A percentile compares a stretch with the other conserved stretches of the same genome.
Evolutionary conservation across 1,140 invertebrate genomes (phyloP).

Genomic region (Tetragonula clypearis): DNA sequence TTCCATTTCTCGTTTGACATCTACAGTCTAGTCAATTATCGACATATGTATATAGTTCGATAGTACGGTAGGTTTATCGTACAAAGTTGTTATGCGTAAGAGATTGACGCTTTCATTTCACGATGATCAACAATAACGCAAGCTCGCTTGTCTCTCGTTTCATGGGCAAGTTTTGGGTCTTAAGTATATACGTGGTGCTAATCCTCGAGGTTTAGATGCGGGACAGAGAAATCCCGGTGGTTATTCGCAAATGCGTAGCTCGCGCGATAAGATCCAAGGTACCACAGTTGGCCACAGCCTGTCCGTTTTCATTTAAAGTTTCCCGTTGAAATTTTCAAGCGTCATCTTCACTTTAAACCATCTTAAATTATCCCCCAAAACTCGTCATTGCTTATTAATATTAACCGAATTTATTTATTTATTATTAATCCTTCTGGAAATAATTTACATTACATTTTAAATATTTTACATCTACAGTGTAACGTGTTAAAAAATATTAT

Average conservation of each 20-base stretch:
- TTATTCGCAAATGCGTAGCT: conserved; percentile 68
- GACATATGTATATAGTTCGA: neutral
- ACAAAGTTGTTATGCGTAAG: neutral
- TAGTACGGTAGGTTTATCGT: neutral
- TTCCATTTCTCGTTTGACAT: too few species aligned
- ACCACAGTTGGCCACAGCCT: conserved; percentile 42
- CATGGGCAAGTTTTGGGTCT: conserved; percentile 52
- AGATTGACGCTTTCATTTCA: neutral
- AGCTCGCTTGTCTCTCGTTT: conserved; percentile 56
- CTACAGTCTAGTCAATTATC: too few species aligned
- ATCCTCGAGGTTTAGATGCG: conserved; percentile 67
- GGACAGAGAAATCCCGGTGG: conserved; percentile 69
- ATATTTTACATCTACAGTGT: neutral
- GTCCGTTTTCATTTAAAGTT: conserved; percentile 47
- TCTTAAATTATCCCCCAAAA: neutral
- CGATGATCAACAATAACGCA: conserved; percentile 5
- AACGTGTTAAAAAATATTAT: too few species aligned
- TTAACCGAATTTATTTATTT: neutral
- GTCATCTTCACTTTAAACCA: neutral
- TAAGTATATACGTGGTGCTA: conserved; percentile 56
- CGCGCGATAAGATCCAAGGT: conserved; percentile 51
- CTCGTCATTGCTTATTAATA: neutral
- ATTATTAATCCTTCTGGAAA: neutral
- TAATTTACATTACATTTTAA: neutral
- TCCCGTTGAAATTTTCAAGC: conserved; percentile 24